Evolutionary conservation across 2,113 vertebrate genomes (phyloP), one percentile per base, ranked within the genome.

Genomic region (Rousettus leschenaultii): DNA sequence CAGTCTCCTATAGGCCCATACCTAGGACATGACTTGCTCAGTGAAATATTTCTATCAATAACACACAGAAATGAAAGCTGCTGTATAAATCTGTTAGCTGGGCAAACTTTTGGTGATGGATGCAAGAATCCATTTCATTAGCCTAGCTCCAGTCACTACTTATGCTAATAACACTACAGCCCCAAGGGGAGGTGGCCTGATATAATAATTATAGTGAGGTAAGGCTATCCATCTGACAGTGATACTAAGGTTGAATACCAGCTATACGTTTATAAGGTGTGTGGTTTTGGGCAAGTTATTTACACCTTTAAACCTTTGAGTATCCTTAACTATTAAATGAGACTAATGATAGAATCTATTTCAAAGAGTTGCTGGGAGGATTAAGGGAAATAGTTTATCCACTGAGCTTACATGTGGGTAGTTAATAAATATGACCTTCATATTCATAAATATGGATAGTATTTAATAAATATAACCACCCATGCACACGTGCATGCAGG

Each of bases 1-100:
- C 16, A 66, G 71, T 91, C 48, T 14, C 84, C 88, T 79, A 33
- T 7, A 86, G 90, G 61, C 94, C 51, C 94, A 57, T 79, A 71
- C 55, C 12, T 22, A 92, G 85, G 82, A 96, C 78, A 66, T n/a
- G 6, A 55, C 59, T 96, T 26, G 22, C 53, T 93, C 61, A 77
- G 24, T 88, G 24, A 35, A 70, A 96, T 85, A 98, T 96, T 90
- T 86, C 75, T 89, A 96, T 97, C 96, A 94, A 40, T 88, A 96
- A 88, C 15, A 14, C 33, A 16, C 35, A 95, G 40, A 94, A 92
- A 97, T 96, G 88, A 96, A 96, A 97, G 94, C 45, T 94, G 63
- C 11, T 1, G 7, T 3, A 79, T 96, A 48, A 85, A 48, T 70
- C 73, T 95, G 77, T 82, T 88, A 97, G 94, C 95, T 86, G 51